Percentiles rank a stretch among this genome's conserved stretches.
Evolutionary conservation across 2,888 invertebrate genomes (phyloP).

Genomic region (Tetheella fluctuosa): DNA sequence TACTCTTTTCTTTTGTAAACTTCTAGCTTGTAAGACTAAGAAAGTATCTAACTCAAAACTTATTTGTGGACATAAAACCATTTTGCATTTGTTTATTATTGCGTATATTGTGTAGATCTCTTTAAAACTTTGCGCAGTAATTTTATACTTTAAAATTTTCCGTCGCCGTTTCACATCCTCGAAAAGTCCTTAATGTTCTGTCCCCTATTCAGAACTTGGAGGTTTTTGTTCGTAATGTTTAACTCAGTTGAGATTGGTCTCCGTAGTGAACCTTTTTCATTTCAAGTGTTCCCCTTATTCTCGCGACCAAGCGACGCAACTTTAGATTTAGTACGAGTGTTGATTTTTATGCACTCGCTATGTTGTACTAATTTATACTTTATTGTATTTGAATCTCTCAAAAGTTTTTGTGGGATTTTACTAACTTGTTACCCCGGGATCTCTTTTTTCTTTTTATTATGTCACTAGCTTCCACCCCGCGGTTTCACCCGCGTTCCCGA

Average conservation of each 20-base stretch:
- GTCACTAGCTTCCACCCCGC: too few relatives aligned
- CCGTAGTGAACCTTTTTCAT: constrained; percentile 13
- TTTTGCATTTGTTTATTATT: neutral
- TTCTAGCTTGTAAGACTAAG: neutral
- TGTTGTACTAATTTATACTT: neutral
- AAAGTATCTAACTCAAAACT: neutral
- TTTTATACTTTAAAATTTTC: constrained; percentile 6
- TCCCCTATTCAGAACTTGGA: constrained; percentile 15
- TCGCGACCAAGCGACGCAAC: neutral
- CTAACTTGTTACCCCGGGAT: too few relatives aligned
- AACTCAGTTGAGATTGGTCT: constrained; percentile 15
- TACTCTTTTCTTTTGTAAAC: neutral
- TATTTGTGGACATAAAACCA: neutral
- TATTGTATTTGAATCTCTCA: too few relatives aligned
- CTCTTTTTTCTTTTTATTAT: too few relatives aligned
- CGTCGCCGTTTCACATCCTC: neutral
- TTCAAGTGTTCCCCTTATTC: constrained; percentile 8
- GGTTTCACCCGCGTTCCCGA: too few relatives aligned
- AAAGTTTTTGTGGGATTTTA: too few relatives aligned
- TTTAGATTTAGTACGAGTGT: neutral
- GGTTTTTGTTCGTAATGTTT: constrained; percentile 19
- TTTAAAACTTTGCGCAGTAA: constrained; percentile 5
- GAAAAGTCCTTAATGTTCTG: constrained; percentile 16
- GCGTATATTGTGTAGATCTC: neutral
- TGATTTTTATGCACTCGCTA: neutral